Base-by-base conservation (phyloP, 2,797 vertebrate genomes). In the Arnoldichthys spilopterus region DNA sequence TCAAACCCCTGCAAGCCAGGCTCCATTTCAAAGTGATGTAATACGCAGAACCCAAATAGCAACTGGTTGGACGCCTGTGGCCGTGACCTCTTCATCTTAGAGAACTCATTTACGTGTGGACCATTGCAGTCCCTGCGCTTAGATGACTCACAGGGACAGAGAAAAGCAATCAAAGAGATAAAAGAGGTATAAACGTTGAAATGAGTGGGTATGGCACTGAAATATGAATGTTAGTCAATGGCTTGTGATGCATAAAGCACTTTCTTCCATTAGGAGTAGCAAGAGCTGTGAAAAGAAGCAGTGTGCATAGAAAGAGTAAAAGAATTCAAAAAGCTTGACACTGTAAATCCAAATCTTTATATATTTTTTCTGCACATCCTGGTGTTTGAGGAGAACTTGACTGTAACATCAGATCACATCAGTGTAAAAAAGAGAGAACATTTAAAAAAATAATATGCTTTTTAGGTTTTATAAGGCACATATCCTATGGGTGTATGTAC, bases 11-110 rank as follows among this genome's bases (percentile, higher is more conserved):
- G 74, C n/a, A 45, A 54, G 77, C 87, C 80, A 72, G 83, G 87
- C 72, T 88, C 83, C 81, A 88, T 90, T 91, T 89, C 78, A 91
- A 86, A 89, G 85, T 92, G 90, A 92, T 90, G 90, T 91, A 90
- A 92, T 90, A 82, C 82, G 86, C 81, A 90, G 81, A 86, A 75
- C 86, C 69, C 72, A 89, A 92, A 91, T 87, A 88, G 89, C 84
- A 90, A 88, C 88, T 89, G 88, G 84, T 87, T 87, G 83, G 86
- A 89, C 85, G 86, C 83, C 85, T 86, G 84, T 86, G 88, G 88
- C 87, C 82, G 15, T 92, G 90, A 92, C 88, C 90, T 87, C 86
- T 88, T 74, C 79, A 84, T 86, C 90, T 89, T 85, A 87, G 86
- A 85, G 87, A 91, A 81, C 87, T 85, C 63, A 86, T 92, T 91